A percentile compares a stretch with the other conserved stretches of the same genome.
Evolutionary conservation across 2,888 invertebrate species (phyloP).

Genomic region (Bembecia ichneumoniformis): DNA sequence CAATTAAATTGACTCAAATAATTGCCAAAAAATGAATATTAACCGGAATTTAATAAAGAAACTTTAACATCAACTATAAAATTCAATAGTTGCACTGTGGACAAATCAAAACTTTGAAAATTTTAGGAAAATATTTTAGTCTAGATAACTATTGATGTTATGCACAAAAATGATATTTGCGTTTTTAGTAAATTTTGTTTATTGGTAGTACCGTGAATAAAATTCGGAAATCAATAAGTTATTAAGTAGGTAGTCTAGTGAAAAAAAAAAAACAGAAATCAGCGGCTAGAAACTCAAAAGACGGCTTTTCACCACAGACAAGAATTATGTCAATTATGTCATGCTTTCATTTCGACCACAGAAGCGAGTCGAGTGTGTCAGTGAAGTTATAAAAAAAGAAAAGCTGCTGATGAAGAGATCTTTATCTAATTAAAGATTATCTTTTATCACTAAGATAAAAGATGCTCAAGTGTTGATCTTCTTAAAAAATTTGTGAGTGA

Average conservation of each 20-base stretch:
- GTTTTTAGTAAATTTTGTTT: conserved; percentile 6
- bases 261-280: conserved; percentile 38
- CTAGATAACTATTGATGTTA: conserved; percentile 5
- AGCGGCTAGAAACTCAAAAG: conserved; percentile 61
- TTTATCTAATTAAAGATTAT: no score
- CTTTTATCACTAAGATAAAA: no score
- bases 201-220: no score
- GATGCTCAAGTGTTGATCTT: no score
- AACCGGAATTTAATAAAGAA: neutral
- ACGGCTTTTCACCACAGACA: conserved; percentile 14
- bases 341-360: no score
- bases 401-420: no score
- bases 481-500: no score
- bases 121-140: conserved; percentile 5
- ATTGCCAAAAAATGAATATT: no score
- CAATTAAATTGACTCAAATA: neutral
- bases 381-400: no score
- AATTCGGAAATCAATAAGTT: no score
- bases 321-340: no score
- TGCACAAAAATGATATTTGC: conserved; percentile 4
- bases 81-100: conserved; percentile 4
- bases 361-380: no score
- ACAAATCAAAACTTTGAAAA: conserved; percentile 6
- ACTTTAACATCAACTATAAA: conserved; percentile 2
- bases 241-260: neutral